A percentile compares a stretch with the other conserved stretches of the same genome.
Evolutionary conservation across 2,797 vertebrate species (phyloP).

Genomic region (Todus mexicanus): DNA sequence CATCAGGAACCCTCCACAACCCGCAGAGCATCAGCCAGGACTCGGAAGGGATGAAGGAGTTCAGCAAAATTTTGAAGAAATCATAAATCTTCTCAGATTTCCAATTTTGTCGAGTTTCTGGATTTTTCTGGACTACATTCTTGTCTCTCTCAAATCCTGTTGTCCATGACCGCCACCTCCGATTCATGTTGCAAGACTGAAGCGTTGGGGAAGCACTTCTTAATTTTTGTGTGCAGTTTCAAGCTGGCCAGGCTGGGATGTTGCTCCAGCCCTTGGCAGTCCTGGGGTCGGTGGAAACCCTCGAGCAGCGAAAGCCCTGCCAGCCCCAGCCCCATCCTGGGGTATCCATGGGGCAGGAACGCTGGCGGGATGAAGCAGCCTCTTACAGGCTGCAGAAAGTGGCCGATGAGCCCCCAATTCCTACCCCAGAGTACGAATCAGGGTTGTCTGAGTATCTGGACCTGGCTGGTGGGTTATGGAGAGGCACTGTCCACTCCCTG

Average conservation of each 20-base stretch:
- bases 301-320: not conserved
- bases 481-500: not conserved
- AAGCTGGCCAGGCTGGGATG: not conserved
- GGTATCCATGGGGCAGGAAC: accelerated
- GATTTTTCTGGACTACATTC: not conserved
- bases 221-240: not conserved
- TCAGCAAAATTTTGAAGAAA: not conserved
- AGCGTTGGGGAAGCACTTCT: not conserved
- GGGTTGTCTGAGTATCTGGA: not conserved
- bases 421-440: not conserved
- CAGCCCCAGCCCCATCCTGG: not conserved
- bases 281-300: not conserved
- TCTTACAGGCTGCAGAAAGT: not conserved
- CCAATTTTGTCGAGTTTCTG: not conserved
- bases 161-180: not conserved
- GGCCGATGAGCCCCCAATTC: not conserved
- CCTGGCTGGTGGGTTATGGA: accelerated
- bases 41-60: not conserved
- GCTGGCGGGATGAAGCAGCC: not conserved
- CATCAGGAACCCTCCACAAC: no score
- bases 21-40: not conserved
- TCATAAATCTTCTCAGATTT: not conserved
- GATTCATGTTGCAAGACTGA: not conserved
- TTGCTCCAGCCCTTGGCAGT: not conserved
- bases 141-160: not conserved